phyloP scores from a whole-genome alignment of 2,888 invertebrate species.

The Eupithecia subfuscata region DNA sequence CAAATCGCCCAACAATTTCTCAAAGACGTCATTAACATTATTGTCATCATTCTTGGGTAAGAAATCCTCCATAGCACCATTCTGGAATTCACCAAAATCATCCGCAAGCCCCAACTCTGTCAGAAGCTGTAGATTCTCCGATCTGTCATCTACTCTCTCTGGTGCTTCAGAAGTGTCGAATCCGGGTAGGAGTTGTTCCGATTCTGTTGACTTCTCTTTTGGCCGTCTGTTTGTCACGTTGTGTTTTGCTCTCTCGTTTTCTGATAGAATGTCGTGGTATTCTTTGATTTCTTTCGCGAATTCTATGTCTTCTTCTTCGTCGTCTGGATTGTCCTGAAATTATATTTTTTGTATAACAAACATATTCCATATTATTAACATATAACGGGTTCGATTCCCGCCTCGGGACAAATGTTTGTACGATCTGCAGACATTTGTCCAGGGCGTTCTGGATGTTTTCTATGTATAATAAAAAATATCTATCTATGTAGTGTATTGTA shows the following conservation, averaged over 20 bases:
- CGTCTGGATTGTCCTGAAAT: constrained; percentile 73
- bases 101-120: constrained; percentile 85
- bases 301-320: constrained; percentile 84
- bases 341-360: no score
- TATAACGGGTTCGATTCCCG: no score
- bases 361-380: no score
- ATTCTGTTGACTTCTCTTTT: constrained; percentile 69
- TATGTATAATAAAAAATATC: no score
- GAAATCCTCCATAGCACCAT: constrained; percentile 68
- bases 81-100: constrained; percentile 78
- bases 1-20: constrained; percentile 73
- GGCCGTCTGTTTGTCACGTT: constrained; percentile 70
- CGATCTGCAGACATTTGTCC: no score
- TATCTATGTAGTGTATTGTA: no score
- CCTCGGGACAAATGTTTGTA: no score
- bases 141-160: constrained; percentile 53
- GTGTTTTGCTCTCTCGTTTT: constrained; percentile 69
- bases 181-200: constrained; percentile 70
- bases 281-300: constrained; percentile 77
- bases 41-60: constrained; percentile 55
- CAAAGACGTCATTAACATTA: constrained; percentile 72
- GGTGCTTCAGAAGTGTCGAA: constrained; percentile 51
- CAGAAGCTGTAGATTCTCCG: constrained; percentile 74
- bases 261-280: constrained; percentile 74
- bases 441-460: no score